These are phyloP conservation scores for Gopherus evgoodei DNA, from an alignment of 2,113 vertebrate genomes.

Conservation along the genomic window DNA sequence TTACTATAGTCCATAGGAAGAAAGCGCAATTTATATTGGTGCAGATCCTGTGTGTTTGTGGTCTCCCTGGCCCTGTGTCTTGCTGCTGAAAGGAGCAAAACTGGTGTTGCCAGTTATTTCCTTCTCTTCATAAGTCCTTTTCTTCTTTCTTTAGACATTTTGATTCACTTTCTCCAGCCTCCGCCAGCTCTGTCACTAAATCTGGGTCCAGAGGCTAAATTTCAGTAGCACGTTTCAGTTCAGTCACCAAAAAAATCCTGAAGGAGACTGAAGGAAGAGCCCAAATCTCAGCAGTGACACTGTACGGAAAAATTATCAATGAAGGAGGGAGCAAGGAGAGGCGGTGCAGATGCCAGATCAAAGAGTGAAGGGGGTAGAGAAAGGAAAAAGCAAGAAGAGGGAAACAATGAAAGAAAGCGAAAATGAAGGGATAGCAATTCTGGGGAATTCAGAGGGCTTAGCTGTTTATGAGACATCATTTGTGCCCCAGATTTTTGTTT, in stretches of 20 bases:
- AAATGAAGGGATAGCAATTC: background rate
- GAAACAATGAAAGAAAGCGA: background rate
- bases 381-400: background rate
- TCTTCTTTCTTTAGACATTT: background rate
- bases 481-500: background rate
- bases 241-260: background rate
- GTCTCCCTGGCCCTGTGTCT: background rate
- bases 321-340: background rate
- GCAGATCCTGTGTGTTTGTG: background rate
- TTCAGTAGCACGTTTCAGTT: background rate
- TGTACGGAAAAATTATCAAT: background rate
- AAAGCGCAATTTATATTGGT: background rate
- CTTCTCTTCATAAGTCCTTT: background rate
- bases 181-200: background rate
- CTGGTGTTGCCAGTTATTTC: background rate
- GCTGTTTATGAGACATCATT: background rate
- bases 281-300: background rate
- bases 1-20: background rate
- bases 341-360: background rate
- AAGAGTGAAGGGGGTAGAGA: background rate
- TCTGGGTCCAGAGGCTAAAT: background rate
- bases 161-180: background rate
- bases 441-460: background rate
- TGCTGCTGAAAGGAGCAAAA: background rate
- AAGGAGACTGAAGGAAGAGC: background rate